phyloP scores from a whole-genome alignment of 2,113 vertebrate species.

The Thinocorus orbignyianus region DNA sequence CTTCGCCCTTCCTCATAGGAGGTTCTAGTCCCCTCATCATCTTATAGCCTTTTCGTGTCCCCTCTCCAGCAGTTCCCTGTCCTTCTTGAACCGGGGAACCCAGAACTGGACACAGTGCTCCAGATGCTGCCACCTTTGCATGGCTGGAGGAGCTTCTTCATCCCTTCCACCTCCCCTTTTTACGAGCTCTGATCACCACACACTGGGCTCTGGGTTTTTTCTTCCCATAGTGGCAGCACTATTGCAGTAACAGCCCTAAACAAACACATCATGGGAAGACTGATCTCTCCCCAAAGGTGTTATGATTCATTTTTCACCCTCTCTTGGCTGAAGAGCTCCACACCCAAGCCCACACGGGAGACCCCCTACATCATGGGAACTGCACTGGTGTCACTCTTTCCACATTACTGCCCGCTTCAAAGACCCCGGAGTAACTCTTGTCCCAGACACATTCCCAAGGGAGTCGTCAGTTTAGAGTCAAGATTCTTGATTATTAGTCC shows the following conservation, averaged over 20 bases:
- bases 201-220: background rate
- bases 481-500: background rate
- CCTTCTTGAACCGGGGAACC: too few relatives aligned
- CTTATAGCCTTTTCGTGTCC: too few relatives aligned
- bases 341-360: background rate
- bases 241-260: background rate
- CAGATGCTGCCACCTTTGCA: background rate
- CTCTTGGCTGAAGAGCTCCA: background rate
- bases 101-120: too few relatives aligned
- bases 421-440: background rate
- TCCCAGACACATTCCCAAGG: background rate
- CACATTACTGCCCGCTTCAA: background rate
- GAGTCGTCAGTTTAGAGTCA: background rate
- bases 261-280: background rate
- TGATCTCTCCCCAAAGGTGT: background rate
- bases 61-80: too few relatives aligned
- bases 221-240: background rate
- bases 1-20: too few relatives aligned
- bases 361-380: background rate
- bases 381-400: conserved; percentile 17
- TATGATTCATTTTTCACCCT: background rate
- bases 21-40: too few relatives aligned
- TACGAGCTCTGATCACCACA: background rate
- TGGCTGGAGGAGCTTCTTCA: background rate
- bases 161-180: background rate